Percentiles rank a stretch among this genome's conserved stretches.
phyloP scores from a whole-genome alignment of 92 coral and sea anemone genomes.

The Blastomussa wellsi region DNA sequence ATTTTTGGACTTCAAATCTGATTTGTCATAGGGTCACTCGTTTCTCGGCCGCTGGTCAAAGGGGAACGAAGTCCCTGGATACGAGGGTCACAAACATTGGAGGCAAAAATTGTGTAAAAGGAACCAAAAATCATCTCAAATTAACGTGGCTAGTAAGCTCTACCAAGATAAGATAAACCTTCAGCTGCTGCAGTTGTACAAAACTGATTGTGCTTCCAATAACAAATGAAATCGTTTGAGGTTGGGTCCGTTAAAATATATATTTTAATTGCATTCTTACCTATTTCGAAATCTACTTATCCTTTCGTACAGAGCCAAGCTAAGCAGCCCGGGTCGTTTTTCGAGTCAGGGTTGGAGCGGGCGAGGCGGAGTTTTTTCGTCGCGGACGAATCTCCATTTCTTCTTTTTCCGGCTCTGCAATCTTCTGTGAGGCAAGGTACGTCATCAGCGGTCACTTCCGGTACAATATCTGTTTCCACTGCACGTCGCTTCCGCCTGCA shows the following conservation, averaged over 20 bases:
- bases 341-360: neutral
- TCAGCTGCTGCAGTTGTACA: too few species aligned
- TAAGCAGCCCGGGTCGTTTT: conserved; percentile 1
- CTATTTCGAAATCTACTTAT: neutral
- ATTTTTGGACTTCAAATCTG: too few species aligned
- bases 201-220: neutral
- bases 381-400: neutral
- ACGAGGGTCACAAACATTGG: too few species aligned
- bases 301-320: conserved; percentile 18
- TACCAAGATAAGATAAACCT: too few species aligned
- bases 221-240: neutral
- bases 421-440: conserved; percentile 20
- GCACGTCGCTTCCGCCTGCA: conserved; percentile 27
- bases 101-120: too few species aligned
- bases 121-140: too few species aligned
- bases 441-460: neutral
- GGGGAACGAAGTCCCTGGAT: too few species aligned
- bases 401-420: conserved; percentile 30
- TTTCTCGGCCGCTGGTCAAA: too few species aligned
- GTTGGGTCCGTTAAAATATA: neutral
- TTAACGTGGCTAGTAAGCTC: too few species aligned
- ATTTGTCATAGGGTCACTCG: too few species aligned
- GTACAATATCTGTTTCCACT: neutral
- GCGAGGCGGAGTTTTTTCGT: neutral
- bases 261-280: neutral